Evolutionary conservation across 2,113 vertebrate genomes (phyloP).

Genomic region (Tauraco erythrolophus): DNA sequence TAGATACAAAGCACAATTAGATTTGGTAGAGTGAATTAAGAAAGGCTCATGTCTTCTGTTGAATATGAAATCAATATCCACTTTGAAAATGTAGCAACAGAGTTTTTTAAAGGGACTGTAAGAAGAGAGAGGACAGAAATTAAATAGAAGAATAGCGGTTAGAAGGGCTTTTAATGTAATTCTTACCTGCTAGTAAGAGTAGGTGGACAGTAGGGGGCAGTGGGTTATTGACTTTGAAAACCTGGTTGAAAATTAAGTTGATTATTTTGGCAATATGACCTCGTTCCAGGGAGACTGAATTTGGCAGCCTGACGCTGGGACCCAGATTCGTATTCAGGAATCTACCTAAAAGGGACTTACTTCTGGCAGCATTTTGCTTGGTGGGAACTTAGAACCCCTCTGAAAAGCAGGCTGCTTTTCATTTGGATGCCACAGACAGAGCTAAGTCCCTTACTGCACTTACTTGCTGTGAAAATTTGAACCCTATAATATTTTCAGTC

Average conservation of each 20-base stretch:
- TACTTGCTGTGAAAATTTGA: background rate
- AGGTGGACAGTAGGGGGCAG: constrained; percentile 54
- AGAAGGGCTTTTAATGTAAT: background rate
- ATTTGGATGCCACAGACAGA: background rate
- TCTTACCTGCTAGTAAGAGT: background rate
- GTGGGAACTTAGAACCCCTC: background rate
- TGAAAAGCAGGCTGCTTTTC: background rate
- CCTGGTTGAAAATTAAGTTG: background rate
- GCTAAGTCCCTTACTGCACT: background rate
- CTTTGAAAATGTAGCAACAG: background rate
- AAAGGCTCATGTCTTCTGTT: background rate
- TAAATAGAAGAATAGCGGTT: background rate
- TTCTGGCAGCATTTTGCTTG: background rate
- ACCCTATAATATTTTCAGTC: background rate
- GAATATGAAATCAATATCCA: background rate
- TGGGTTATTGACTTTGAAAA: background rate
- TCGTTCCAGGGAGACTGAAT: background rate
- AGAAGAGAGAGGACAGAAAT: background rate
- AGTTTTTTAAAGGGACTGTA: background rate
- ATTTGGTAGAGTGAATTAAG: background rate
- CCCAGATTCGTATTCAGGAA: background rate
- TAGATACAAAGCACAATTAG: background rate
- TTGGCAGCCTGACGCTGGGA: background rate
- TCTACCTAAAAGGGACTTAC: background rate
- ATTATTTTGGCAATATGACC: background rate